A percentile compares a stretch with the other conserved stretches of the same genome.
Evolutionary conservation across 2,888 invertebrate genomes (phyloP).

Genomic region (Philereme transversata): DNA sequence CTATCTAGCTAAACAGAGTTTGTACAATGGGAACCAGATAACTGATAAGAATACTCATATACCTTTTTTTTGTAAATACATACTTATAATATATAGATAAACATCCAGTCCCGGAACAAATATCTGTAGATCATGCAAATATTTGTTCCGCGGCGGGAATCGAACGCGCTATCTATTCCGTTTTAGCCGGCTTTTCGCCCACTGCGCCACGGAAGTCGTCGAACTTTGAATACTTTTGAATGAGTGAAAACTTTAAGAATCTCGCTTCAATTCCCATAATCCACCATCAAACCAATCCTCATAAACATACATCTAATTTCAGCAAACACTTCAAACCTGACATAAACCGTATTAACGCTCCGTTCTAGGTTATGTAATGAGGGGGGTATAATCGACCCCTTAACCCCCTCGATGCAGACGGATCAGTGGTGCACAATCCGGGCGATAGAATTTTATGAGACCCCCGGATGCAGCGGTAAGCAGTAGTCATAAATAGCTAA

Average conservation of each 20-base stretch:
- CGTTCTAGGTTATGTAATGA: slow-evolving; percentile 41
- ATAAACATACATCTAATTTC: slow-evolving; percentile 12
- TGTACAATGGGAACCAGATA: too few species aligned
- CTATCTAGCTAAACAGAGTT: too few species aligned
- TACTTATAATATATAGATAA: too few species aligned
- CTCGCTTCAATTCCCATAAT: background rate
- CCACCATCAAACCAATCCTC: background rate
- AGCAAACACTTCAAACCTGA: slow-evolving; percentile 26
- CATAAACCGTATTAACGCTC: slow-evolving; percentile 35
- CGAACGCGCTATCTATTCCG: too few species aligned
- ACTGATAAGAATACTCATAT: too few species aligned
- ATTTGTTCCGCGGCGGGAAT: too few species aligned
- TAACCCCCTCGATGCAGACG: slow-evolving; percentile 53
- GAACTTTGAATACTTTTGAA: too few species aligned
- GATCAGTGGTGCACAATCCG: slow-evolving; percentile 74
- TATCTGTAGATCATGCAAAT: too few species aligned
- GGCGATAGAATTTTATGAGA: slow-evolving; percentile 81
- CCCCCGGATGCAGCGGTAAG: slow-evolving; percentile 75
- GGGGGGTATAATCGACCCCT: slow-evolving; percentile 45
- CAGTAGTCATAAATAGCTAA: slow-evolving; percentile 72
- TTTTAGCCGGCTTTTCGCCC: too few species aligned
- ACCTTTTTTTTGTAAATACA: too few species aligned
- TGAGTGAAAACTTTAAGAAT: background rate
- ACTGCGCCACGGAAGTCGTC: too few species aligned
- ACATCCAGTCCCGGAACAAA: too few species aligned